Evolutionary conservation across 2,888 invertebrate species (phyloP), one percentile per base, ranked within the genome.

Genomic region (Liodrosophila aerea): DNA sequence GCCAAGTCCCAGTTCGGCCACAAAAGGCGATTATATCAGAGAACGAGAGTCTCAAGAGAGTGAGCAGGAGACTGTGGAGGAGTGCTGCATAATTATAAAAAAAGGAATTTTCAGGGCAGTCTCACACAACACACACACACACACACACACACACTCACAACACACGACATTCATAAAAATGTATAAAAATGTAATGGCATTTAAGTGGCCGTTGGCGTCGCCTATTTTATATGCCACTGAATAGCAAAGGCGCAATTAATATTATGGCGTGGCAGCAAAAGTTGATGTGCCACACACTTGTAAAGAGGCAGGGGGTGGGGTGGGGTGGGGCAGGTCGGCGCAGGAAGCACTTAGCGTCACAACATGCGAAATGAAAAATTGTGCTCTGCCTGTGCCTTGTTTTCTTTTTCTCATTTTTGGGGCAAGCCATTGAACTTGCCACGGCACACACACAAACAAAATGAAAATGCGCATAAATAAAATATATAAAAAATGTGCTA

Each of bases 241-340:
- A 47, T 31, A 49, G 64, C 62, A 66, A 46, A 54, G 75, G 72
- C 74, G 80, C 87, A 88, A 88, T 88, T 88, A 88, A 88, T 88
- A 88, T 87, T 87, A 88, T 88, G 87, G 88, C 88, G 85, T 88
- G 88, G 83, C 84, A 76, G 61, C 71, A 67, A 73, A 83, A 84
- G 71, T 81, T 77, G 77, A 81, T 73, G 73, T 77, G 77, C 66
- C 75, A 64, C 64, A 31, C 53, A 47, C 47, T 45, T 27, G 30
- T 16, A 11, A 7, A 5, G 8, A 15, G 13, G 7, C 16, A 4
- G 50, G 15, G 40, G n/a, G 31, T 7, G 31, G 4, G 15, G 15
- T 46, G 13, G 47, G 27, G 27, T 11, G 13, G 34, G 44, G 41
- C 51, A 62, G 64, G 52, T 44, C 46, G 65, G 75, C 63, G 47